phyloP scores from a whole-genome alignment of 2,113 vertebrate species.

The Takifugu bimaculatus region DNA sequence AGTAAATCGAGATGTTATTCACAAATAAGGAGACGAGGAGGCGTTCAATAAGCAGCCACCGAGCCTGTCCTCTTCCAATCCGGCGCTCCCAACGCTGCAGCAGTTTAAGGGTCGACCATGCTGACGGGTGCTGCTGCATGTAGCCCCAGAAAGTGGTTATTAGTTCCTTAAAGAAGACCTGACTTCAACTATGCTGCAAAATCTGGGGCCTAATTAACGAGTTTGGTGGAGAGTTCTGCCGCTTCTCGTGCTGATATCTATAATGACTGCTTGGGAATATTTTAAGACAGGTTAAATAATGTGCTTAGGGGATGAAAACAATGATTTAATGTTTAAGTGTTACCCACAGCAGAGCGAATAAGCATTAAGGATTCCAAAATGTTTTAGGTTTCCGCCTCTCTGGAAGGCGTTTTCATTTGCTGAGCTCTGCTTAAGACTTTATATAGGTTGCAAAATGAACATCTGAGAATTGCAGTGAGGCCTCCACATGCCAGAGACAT shows the following conservation, averaged over 20 bases:
- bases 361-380: conserved; percentile 32
- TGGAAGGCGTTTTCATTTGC: conserved; percentile 41
- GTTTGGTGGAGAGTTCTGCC: conserved; percentile 38
- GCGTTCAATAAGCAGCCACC: no score
- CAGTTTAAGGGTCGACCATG: no score
- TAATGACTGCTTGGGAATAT: conserved; percentile 58
- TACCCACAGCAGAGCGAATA: conserved; percentile 50
- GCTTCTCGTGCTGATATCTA: conserved; percentile 54
- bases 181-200: conserved; percentile 1
- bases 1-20: no score
- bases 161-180: neutral
- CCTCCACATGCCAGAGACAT: conserved; percentile 46
- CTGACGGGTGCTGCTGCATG: no score
- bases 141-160: conserved; percentile 21
- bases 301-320: conserved; percentile 61
- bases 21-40: no score
- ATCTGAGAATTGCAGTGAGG: conserved; percentile 41
- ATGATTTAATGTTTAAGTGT: conserved; percentile 57
- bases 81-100: no score
- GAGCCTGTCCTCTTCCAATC: no score
- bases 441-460: conserved; percentile 50
- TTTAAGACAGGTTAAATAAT: conserved; percentile 61
- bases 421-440: conserved; percentile 43
- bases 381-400: conserved; percentile 33
- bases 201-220: conserved; percentile 32